Percentiles rank a stretch among this genome's conserved stretches.
Evolutionary conservation across 2,113 vertebrate species (phyloP).

Genomic region (Neofelis nebulosa): DNA sequence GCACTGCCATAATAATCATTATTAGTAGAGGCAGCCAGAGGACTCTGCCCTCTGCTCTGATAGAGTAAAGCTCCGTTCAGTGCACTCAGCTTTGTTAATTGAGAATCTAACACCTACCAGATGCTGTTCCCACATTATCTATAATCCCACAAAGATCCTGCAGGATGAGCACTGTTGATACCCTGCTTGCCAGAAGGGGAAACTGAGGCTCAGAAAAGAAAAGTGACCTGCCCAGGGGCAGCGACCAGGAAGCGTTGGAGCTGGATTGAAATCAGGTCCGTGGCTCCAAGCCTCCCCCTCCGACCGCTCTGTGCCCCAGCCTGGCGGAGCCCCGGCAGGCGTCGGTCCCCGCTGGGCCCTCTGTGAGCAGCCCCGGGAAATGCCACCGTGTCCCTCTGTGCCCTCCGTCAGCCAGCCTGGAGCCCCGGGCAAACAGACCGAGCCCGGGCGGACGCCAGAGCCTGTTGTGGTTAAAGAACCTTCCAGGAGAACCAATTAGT

Average conservation of each 20-base stretch:
- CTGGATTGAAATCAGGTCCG: not conserved
- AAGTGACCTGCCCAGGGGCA: not conserved
- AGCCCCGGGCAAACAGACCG: not conserved
- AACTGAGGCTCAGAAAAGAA: not conserved
- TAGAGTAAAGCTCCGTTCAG: fast-evolving
- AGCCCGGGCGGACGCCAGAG: not conserved
- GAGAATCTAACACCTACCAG: fast-evolving
- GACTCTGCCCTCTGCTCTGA: fast-evolving
- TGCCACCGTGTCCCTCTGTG: not conserved
- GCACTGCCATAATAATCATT: fast-evolving
- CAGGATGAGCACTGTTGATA: not conserved
- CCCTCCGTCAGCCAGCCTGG: not conserved
- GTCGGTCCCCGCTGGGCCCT: fast-evolving
- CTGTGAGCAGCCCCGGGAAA: not conserved
- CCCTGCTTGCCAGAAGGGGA: not conserved
- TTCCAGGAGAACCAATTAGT: constrained; percentile 46
- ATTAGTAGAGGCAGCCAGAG: not conserved
- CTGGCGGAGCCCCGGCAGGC: fast-evolving
- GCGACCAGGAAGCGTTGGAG: not conserved
- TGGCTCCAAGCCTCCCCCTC: too few relatives aligned
- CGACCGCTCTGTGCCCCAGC: not conserved
- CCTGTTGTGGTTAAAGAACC: constrained; percentile 46
- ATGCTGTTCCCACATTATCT: fast-evolving
- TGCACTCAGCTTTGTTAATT: fast-evolving
- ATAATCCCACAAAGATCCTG: not conserved